Evolutionary conservation across 2,888 invertebrate genomes (phyloP), one percentile per base, ranked within the genome.

Genomic region (Microplitis deprimator): DNA sequence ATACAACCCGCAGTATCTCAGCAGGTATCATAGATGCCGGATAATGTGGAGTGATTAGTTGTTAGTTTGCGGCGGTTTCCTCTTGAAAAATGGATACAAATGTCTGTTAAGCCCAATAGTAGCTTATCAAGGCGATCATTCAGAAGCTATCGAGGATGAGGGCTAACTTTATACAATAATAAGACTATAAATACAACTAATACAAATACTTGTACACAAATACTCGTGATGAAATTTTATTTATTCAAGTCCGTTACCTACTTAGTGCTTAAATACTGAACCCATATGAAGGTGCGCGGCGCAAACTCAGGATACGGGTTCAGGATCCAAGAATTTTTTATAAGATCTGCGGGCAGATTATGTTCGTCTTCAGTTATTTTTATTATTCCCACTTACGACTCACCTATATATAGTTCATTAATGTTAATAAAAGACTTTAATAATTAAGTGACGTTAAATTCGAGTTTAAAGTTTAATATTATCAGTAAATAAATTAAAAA

Each of bases 291-390:
- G 72, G 20, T 68, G 40, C 68, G 38, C 39, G 17, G 17, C 17
- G 8, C 39, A 73, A 73, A 3, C 29, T 50, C 4, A 50, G 50
- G 40, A 75, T 75, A 75, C 75, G 75, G 75, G 75, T 69, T 50
- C 17, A 40, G 67, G 71, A 65, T 77, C 40, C 38, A 59, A 60
- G 67, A 41, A 68, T 67, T 61, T 61, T 67, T 39, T 62, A 70
- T 68, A 64, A 68, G 60, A 69, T 68, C 82, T 83, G 82, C 82
- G 82, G 82, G 82, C 77, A 73, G 80, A 80, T 79, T 82, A 80
- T 82, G 40, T 73, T 59, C 20, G 8, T 77, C 50, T 73, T 65
- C 20, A 40, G 6, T 41, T 65, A 20, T 65, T 13, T 29, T 50
- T 40, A 16, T 71, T 29, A 29, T 16, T 38, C n/a, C n/a, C 7